Base-by-base conservation (phyloP, 2,888 invertebrate species). In the Oligia strigilis region DNA sequence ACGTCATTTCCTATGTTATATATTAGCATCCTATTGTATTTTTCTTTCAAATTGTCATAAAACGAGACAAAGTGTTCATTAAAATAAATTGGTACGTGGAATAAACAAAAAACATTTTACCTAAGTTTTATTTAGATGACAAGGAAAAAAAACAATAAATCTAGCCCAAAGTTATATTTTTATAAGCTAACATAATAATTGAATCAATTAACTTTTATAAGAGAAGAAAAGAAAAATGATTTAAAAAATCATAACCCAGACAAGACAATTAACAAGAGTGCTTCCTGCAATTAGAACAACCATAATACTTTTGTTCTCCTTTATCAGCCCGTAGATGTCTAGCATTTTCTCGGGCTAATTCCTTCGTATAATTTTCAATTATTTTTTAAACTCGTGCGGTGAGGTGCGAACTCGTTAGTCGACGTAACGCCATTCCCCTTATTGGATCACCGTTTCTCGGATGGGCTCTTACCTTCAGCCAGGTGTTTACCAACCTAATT, bases 401-500 rank as follows among this genome's bases (percentile, higher is more conserved):
- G 74, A 79, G 82, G 78, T 85, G 86, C 64, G 75, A 87, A 67
- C 87, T 90, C 85, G 90, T 92, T 91, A 90, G 65, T 74, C 69
- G 81, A 83, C 80, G 84, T 85, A 87, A 88, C 83, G 82, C 87
- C 87, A 91, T 92, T 88, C 84, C 75, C 75, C 78, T 91, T 91
- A 93, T 93, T 92, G 86, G 87, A 93, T 93, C 87, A 89, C 62
- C 84, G 81, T 52, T 73, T 67, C 84, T 84, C 79, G 62, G 85
- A 86, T 83, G 79, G 81, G 82, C 82, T 85, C 84, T 84, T 81
- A 83, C 76, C 84, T 80, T 80, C 77, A 46, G 19, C 29, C 73
- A 55, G 80, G 78, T 83, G 75, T 82, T 80, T 82, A 80, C 67
- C 74, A 81, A 81, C 62, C 62, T 67, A 88, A 85, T 89, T 81